Evolutionary conservation across 1,140 invertebrate species (phyloP), one percentile per base, ranked within the genome.

Genomic region (Mizuhopecten yessoensis): DNA sequence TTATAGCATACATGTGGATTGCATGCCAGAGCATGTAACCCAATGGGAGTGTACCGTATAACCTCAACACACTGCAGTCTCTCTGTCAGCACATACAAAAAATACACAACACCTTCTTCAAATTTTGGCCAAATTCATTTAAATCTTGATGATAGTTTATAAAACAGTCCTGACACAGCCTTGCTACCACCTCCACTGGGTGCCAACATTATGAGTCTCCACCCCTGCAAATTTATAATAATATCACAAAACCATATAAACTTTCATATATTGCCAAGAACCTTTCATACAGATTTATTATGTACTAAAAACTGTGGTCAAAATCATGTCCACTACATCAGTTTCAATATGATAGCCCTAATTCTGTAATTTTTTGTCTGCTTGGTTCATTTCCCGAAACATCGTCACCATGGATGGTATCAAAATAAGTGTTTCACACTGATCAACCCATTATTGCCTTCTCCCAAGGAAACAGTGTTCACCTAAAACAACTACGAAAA

Each of bases 11-110:
- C 57, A 75, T 75, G 57, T 29, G 57, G 57, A 75, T 75, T 75
- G 57, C 57, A 75, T 75, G 57, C 57, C 57, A 75, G 57, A 75
- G n/a, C n/a, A n/a, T n/a, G n/a, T n/a, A n/a, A n/a, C n/a, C n/a
- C n/a, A n/a, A 75, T 17, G 42, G 17, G 42, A 20, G 17, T 75
- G 57, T 75, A 75, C 57, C 11, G 23, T 75, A 29, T 75, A 75
- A 75, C 57, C 57, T 29, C 57, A 13, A 75, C 9, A n/a, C n/a
- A n/a, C n/a, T n/a, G n/a, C n/a, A n/a, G n/a, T n/a, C n/a, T 29
- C n/a, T 29, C 23, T 75, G 23, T 29, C 57, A n/a, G 11, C 57
- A 75, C 57, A 7, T 5, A 29, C 57, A n/a, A n/a, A 75, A 75
- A 29, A 75, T 75, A 75, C 57, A 75, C n/a, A 57, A n/a, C n/a